phyloP scores from a whole-genome alignment of 1,140 invertebrate species.

The Drosophila sp. region DNA sequence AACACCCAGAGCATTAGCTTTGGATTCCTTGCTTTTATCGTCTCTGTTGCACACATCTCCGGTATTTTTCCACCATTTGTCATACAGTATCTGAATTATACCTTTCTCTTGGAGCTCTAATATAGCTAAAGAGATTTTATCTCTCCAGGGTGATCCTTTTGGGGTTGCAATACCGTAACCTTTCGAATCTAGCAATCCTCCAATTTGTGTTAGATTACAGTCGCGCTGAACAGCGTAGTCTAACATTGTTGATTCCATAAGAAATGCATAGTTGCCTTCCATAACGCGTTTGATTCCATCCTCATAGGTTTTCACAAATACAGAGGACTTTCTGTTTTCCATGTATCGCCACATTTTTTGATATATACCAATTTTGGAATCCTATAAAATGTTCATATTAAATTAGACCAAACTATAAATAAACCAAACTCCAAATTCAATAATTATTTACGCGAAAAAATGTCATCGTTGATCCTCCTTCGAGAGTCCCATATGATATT shows the following conservation, averaged over 20 bases:
- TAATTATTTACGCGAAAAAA: constrained; percentile 91
- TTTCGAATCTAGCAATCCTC: constrained; percentile 88
- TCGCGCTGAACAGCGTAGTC: constrained; percentile 98
- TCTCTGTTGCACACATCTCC: constrained; percentile 95
- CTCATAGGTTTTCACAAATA: constrained; percentile 95
- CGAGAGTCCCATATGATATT: constrained; percentile 96
- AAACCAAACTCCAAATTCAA: background rate
- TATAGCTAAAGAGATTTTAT: constrained; percentile 97
- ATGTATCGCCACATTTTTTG: constrained; percentile 99
- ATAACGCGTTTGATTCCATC: constrained; percentile 94
- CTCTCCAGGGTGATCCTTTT: constrained; percentile 97
- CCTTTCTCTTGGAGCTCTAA: constrained; percentile 98
- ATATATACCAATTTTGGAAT: constrained; percentile 97
- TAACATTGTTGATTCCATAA: constrained; percentile 99
- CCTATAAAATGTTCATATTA: constrained; percentile 89
- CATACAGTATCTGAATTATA: constrained; percentile 96
- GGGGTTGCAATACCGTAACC: constrained; percentile 91
- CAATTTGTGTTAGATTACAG: constrained; percentile 99
- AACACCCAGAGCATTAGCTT: constrained; percentile 95
- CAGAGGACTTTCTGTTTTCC: constrained; percentile 92
- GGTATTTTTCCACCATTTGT: constrained; percentile 99
- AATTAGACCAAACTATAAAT: too few relatives aligned
- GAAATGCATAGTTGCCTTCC: constrained; percentile 97
- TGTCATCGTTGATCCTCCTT: constrained; percentile 97
- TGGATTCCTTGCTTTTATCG: constrained; percentile 95